Evolutionary conservation across 2,888 invertebrate species (phyloP).

Genomic region (Portevinia maculata): DNA sequence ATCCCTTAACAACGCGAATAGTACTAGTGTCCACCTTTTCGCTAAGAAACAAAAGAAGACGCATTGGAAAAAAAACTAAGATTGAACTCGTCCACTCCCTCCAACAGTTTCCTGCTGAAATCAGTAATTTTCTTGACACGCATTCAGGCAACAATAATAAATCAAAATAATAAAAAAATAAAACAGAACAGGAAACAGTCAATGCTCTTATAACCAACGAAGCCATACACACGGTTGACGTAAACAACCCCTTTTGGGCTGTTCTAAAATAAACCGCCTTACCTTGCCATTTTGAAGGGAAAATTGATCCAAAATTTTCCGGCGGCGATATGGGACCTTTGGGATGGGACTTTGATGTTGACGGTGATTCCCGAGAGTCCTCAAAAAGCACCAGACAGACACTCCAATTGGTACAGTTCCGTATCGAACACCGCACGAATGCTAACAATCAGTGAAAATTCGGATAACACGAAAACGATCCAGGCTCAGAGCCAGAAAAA

Average conservation of each 20-base stretch:
- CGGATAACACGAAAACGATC: conserved; percentile 6
- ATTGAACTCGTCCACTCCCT: conserved; percentile 26
- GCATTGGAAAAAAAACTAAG: background rate
- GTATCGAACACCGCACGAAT: background rate
- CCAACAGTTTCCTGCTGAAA: conserved; percentile 32
- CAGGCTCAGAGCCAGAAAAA: background rate
- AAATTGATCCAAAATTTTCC: conserved; percentile 36
- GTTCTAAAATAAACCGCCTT: conserved; percentile 21
- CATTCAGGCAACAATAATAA: conserved; percentile 22
- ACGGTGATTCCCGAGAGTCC: background rate
- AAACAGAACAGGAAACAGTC: no score
- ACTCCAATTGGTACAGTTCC: conserved; percentile 8
- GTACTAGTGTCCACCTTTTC: background rate
- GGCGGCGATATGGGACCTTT: conserved; percentile 1
- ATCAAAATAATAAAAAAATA: no score
- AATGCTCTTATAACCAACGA: conserved; percentile 9
- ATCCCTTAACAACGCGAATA: conserved; percentile 18
- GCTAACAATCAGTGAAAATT: background rate
- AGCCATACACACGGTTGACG: conserved; percentile 42
- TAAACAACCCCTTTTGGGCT: conserved; percentile 11
- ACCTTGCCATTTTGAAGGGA: conserved; percentile 65
- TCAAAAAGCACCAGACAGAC: conserved; percentile 2
- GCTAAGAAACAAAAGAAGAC: conserved; percentile 5
- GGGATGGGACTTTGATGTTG: background rate
- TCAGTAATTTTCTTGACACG: conserved; percentile 48